Percentiles rank a stretch among this genome's conserved stretches.
Evolutionary conservation across 2,797 vertebrate genomes (phyloP).

Genomic region (Microhierax caerulescens): DNA sequence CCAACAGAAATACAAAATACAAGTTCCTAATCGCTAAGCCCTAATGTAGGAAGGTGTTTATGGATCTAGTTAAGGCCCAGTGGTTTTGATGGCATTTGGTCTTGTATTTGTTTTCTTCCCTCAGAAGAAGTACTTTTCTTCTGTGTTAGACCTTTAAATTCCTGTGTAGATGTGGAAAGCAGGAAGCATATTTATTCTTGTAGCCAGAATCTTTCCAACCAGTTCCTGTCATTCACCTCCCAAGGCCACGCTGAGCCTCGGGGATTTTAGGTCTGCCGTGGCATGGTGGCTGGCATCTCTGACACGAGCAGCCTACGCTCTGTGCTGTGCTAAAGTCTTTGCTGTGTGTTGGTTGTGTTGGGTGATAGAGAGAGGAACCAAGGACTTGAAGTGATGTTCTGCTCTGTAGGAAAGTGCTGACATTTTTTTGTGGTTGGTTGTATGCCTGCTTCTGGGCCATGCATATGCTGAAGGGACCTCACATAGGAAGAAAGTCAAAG

Average conservation of each 20-base stretch:
- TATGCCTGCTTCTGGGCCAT: fast-evolving
- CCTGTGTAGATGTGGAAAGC: background rate
- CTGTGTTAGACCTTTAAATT: background rate
- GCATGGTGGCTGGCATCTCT: background rate
- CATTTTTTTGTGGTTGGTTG: background rate
- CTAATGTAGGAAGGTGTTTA: background rate
- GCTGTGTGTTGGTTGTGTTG: background rate
- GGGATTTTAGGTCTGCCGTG: background rate
- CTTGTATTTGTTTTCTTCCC: background rate
- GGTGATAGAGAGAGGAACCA: background rate
- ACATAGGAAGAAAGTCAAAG: background rate
- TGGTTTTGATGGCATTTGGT: background rate
- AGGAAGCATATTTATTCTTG: background rate
- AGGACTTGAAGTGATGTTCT: background rate
- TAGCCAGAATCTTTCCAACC: background rate
- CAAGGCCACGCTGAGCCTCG: fast-evolving
- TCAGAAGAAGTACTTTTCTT: background rate
- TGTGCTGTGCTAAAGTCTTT: background rate
- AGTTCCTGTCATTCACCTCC: background rate
- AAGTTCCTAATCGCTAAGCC: background rate
- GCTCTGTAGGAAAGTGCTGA: background rate
- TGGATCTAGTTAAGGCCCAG: background rate
- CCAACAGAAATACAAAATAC: background rate
- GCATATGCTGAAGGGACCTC: background rate
- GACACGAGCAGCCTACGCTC: background rate